phyloP scores from a whole-genome alignment of 2,888 invertebrate genomes.

The Drosophila affinis region DNA sequence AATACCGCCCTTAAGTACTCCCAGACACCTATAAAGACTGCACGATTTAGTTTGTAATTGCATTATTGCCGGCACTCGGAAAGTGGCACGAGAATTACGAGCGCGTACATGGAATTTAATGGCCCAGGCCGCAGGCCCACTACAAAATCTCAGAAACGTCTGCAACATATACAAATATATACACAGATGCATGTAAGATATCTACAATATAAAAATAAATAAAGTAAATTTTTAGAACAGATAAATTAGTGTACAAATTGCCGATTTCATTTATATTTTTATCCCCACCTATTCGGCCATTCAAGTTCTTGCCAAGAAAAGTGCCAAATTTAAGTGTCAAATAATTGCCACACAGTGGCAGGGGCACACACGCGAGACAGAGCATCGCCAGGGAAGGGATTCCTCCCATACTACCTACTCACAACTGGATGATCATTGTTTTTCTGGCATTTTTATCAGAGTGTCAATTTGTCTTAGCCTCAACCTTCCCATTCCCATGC shows the following conservation, averaged over 20 bases:
- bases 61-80: slow-evolving; percentile 34
- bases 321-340: slow-evolving; percentile 30
- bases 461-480: slow-evolving; percentile 61
- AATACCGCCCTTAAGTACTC: slow-evolving; percentile 14
- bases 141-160: slow-evolving; percentile 17
- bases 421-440: slow-evolving; percentile 24
- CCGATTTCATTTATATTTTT: neutral
- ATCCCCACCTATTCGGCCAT: neutral
- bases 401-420: neutral
- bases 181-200: slow-evolving; percentile 1
- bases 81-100: slow-evolving; percentile 32
- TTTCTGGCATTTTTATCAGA: slow-evolving; percentile 58
- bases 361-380: neutral
- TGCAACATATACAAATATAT: neutral
- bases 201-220: neutral
- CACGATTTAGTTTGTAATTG: slow-evolving; percentile 36
- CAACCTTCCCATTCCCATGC: neutral
- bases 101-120: slow-evolving; percentile 32
- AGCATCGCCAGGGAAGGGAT: neutral
- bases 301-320: slow-evolving; percentile 11
- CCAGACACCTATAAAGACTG: slow-evolving; percentile 32
- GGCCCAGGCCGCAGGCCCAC: slow-evolving; percentile 21
- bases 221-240: slow-evolving; percentile 5
- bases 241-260: slow-evolving; percentile 12
- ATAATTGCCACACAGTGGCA: slow-evolving; percentile 19